These are phyloP conservation scores for Thaumetopoea pityocampa DNA, from an alignment of 1,140 invertebrate genomes.

Conservation along the genomic window DNA sequence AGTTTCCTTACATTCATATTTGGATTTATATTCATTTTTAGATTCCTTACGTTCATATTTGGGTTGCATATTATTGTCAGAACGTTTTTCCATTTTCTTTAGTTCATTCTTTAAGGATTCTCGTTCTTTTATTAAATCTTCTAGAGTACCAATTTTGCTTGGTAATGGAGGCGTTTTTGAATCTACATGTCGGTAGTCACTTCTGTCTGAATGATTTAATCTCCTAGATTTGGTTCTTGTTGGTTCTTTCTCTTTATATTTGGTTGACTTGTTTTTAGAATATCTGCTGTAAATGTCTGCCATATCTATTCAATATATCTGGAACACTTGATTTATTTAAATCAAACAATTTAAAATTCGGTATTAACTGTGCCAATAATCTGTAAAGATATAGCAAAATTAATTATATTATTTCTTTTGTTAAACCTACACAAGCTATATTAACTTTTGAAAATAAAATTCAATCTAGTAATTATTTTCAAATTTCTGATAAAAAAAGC, in stretches of 20 bases:
- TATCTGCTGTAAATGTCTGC: conserved; percentile 37
- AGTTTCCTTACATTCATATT: conserved; percentile 4
- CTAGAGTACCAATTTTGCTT: conserved; percentile 33
- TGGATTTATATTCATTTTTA: not conserved
- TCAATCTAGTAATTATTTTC: conserved; percentile 2
- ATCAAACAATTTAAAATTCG: conserved; percentile 7
- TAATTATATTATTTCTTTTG: conserved; percentile 2
- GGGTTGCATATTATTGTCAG: no score
- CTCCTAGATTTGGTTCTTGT: conserved; percentile 29
- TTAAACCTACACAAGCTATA: conserved; percentile 12
- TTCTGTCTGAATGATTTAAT: conserved; percentile 27
- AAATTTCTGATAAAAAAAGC: conserved; percentile 26
- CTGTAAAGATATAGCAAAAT: conserved; percentile 30
- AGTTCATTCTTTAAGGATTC: conserved; percentile 42
- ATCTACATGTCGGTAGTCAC: conserved; percentile 29
- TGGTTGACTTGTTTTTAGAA: conserved; percentile 32
- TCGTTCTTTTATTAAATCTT: conserved; percentile 54
- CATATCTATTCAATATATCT: no score
- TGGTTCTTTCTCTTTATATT: conserved; percentile 28
- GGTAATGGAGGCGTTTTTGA: conserved; percentile 59
- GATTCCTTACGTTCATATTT: no score
- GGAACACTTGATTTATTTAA: conserved; percentile 4
- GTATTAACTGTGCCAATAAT: conserved; percentile 16
- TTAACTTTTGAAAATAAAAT: no score
- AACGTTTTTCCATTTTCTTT: conserved; percentile 24